Conservation (phyloP, 2,797 vertebrate genomes). For the Rhinatrema bivittatum region DNA sequence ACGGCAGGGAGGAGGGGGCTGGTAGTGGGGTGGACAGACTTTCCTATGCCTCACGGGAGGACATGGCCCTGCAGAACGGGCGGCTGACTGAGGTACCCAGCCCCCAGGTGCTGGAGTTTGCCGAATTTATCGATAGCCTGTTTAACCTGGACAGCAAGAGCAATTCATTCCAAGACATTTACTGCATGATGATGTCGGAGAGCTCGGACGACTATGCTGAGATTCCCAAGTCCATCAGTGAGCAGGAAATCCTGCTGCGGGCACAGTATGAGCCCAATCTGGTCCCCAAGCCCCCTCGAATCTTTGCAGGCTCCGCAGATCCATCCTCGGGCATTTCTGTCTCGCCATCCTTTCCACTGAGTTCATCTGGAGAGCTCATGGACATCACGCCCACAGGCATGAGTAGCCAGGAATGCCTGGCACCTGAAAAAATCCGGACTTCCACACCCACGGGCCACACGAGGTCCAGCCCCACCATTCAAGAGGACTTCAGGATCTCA, state of each 20-base stretch:
- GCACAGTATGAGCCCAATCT: slow-evolving; percentile 91
- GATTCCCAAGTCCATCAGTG: slow-evolving; percentile 68
- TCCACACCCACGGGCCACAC: slow-evolving; percentile 47
- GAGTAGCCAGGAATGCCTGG: slow-evolving; percentile 76
- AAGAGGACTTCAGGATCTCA: slow-evolving; percentile 63
- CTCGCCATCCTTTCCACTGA: slow-evolving; percentile 94
- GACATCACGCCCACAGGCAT: slow-evolving; percentile 81
- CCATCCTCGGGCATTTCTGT: slow-evolving; percentile 95
- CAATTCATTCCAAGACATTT: slow-evolving; percentile 84
- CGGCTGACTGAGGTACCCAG: slow-evolving; percentile 67
- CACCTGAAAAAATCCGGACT: slow-evolving; percentile 78
- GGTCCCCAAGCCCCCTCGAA: slow-evolving; percentile 91
- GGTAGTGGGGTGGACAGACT: slow-evolving; percentile 26
- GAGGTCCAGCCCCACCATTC: slow-evolving; percentile 56
- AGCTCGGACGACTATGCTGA: slow-evolving; percentile 78
- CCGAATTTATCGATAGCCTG: slow-evolving; percentile 94
- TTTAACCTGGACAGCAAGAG: slow-evolving; percentile 90
- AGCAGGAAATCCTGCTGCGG: slow-evolving; percentile 83
- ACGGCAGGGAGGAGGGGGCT: slow-evolving; percentile 27
- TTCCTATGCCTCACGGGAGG: slow-evolving; percentile 28
- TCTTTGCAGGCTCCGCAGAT: slow-evolving; percentile 89
- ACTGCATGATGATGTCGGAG: slow-evolving; percentile 83
- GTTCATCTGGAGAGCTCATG: slow-evolving; percentile 90
- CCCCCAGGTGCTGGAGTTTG: slow-evolving; percentile 92
- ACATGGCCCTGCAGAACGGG: slow-evolving; percentile 53